A percentile compares a stretch with the other conserved stretches of the same genome.
These are phyloP conservation scores for Copidosoma floridanum DNA, from an alignment of 1,140 invertebrate genomes.

Conservation along the genomic window DNA sequence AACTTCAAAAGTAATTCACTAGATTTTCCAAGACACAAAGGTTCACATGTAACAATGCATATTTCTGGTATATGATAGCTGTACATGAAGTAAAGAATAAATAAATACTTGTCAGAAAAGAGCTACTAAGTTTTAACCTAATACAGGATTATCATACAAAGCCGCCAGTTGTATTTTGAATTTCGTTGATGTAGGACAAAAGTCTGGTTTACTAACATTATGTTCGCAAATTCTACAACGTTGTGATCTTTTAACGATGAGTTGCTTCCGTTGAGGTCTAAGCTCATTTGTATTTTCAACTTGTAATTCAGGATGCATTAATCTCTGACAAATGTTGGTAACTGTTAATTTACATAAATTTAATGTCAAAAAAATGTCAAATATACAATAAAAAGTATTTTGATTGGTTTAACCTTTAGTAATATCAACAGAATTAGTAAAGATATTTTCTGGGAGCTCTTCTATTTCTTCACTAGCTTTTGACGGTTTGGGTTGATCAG, in stretches of 20 bases:
- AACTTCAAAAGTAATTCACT: conserved; percentile 74
- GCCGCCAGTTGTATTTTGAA: conserved; percentile 96
- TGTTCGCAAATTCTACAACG: conserved; percentile 88
- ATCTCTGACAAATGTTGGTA: conserved; percentile 79
- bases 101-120: neutral
- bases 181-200: conserved; percentile 89
- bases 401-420: conserved; percentile 67
- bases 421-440: conserved; percentile 74
- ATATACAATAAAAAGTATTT: too few species aligned
- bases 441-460: conserved; percentile 72
- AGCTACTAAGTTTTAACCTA: neutral
- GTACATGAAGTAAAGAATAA: conserved; percentile 33
- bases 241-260: conserved; percentile 86
- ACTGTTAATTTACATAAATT: conserved; percentile 58
- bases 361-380: too few species aligned
- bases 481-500: conserved; percentile 60
- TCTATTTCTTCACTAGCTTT: conserved; percentile 73
- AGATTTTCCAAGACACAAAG: conserved; percentile 64
- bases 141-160: conserved; percentile 62
- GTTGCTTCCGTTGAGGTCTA: conserved; percentile 81
- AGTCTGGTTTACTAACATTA: conserved; percentile 94
- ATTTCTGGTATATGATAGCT: conserved; percentile 92
- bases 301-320: conserved; percentile 80
- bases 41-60: conserved; percentile 78
- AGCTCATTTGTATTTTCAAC: conserved; percentile 69